phyloP scores from a whole-genome alignment of 2,797 vertebrate genomes.

The Vespertilio murinus region DNA sequence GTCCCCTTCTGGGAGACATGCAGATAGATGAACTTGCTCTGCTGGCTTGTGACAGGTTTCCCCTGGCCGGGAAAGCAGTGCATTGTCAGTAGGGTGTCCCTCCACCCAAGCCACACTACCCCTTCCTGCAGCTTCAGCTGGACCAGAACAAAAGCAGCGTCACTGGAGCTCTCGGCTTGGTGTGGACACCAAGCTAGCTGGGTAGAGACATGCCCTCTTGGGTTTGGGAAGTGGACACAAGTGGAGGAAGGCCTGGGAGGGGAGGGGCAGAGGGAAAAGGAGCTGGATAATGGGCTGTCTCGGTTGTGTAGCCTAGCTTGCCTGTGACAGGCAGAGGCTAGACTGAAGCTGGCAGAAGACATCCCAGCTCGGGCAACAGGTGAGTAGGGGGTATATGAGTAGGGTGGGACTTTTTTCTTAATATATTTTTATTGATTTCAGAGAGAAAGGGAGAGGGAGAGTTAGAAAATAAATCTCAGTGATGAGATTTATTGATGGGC shows the following conservation, averaged over 20 bases:
- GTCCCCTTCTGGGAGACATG: not conserved
- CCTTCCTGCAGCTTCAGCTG: not conserved
- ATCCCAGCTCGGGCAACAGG: no score
- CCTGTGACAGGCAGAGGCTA: not conserved
- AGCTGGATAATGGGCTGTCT: no score
- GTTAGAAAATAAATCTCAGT: no score
- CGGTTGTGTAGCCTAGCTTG: fast-evolving
- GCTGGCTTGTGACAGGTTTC: not conserved
- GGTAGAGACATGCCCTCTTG: not conserved
- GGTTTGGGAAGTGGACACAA: not conserved
- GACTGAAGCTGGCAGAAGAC: not conserved
- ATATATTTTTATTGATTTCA: no score
- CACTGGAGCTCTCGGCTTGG: no score
- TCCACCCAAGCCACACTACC: not conserved
- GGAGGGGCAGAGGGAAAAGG: not conserved
- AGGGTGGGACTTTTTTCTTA: no score
- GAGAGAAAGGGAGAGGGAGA: no score
- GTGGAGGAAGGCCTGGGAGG: not conserved
- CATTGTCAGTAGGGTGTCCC: no score
- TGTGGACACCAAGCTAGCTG: not conserved
- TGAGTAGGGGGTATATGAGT: no score
- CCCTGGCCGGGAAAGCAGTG: not conserved
- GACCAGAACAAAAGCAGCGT: not conserved
- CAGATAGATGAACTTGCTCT: no score
- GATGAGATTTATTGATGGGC: no score